Evolutionary conservation across 92 coral and sea anemone genomes (phyloP).

Genomic region (Palythoa grandiflora): DNA sequence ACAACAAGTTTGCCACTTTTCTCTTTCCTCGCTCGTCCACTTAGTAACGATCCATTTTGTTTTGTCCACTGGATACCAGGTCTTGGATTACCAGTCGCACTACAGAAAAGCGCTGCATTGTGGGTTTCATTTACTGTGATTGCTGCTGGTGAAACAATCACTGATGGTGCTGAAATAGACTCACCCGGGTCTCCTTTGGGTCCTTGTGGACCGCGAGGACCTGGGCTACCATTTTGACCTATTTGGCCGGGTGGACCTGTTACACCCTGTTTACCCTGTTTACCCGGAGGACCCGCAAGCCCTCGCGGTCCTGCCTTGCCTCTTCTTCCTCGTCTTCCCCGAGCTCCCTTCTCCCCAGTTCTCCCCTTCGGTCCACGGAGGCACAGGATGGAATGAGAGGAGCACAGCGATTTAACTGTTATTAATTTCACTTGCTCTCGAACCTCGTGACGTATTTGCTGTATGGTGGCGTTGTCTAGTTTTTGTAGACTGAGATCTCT

Average conservation of each 20-base stretch:
- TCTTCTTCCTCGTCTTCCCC: slow-evolving; percentile 19
- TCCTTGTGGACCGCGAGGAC: slow-evolving; percentile 22
- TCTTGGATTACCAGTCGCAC: slow-evolving; percentile 68
- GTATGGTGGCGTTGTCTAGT: neutral
- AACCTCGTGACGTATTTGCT: slow-evolving; percentile 3
- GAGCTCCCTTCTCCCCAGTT: slow-evolving; percentile 13
- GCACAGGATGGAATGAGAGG: neutral
- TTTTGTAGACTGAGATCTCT: neutral
- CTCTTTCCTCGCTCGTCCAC: slow-evolving; percentile 2
- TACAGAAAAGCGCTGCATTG: slow-evolving; percentile 52
- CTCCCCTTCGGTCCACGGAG: slow-evolving; percentile 5
- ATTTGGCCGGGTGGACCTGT: neutral
- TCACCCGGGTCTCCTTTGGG: slow-evolving; percentile 19
- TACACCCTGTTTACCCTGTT: neutral
- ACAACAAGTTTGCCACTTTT: slow-evolving; percentile 40
- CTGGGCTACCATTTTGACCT: slow-evolving; percentile 16
- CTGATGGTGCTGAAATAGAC: slow-evolving; percentile 31
- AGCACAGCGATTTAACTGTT: slow-evolving; percentile 12
- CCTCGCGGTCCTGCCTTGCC: slow-evolving; percentile 23
- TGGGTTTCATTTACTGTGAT: slow-evolving; percentile 52
- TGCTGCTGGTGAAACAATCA: slow-evolving; percentile 14
- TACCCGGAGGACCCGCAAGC: slow-evolving; percentile 13
- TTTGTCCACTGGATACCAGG: slow-evolving; percentile 67
- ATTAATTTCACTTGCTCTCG: neutral
- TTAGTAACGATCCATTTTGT: slow-evolving; percentile 25